Evolutionary conservation across 2,113 vertebrate species (phyloP).

Genomic region (Oophaga pumilio): DNA sequence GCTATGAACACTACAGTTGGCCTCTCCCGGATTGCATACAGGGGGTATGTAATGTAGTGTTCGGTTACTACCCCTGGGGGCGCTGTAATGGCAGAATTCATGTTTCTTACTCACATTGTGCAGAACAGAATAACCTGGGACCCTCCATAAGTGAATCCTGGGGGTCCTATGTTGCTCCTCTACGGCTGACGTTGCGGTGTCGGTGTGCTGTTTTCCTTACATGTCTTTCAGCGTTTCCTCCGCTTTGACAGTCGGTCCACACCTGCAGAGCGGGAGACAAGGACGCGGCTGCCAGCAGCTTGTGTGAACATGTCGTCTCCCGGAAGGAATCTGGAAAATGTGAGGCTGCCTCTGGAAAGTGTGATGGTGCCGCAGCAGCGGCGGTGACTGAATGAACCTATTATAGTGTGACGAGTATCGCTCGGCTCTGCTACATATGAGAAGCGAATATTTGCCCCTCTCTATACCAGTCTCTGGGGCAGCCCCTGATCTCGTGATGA

Average conservation of each 20-base stretch:
- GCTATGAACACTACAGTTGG: too few relatives aligned
- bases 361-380: not conserved
- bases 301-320: not conserved
- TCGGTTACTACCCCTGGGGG: too few relatives aligned
- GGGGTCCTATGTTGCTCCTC: not conserved
- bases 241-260: not conserved
- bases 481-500: too few relatives aligned
- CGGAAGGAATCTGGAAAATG: not conserved
- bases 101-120: too few relatives aligned
- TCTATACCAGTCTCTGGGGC: too few relatives aligned
- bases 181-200: not conserved
- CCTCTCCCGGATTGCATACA: too few relatives aligned
- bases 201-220: not conserved
- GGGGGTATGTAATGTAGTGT: too few relatives aligned
- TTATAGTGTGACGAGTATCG: conserved; percentile 9
- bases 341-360: not conserved
- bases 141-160: not conserved
- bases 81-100: too few relatives aligned
- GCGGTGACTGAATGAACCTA: conserved; percentile 14
- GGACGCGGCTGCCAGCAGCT: not conserved
- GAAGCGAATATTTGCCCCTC: not conserved
- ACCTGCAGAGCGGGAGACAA: not conserved
- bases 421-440: not conserved
- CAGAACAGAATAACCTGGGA: too few relatives aligned
- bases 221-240: not conserved